Conservation (phyloP, 2,888 invertebrate species). For the Cosmia pyralina region DNA sequence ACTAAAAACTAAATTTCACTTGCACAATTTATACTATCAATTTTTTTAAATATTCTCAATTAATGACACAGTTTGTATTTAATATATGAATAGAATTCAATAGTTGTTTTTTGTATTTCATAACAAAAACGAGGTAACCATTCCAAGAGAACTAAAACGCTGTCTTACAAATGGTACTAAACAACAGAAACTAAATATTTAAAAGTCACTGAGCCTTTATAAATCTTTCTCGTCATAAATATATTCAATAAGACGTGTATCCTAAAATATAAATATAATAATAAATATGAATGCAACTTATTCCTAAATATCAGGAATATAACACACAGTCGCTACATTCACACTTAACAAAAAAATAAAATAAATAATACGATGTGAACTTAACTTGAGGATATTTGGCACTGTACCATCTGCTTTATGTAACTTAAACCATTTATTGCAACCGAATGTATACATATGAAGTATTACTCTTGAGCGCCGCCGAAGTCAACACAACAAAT, state of each 20-base stretch:
- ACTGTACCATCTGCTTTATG: conserved; percentile 86
- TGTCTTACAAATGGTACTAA: conserved; percentile 80
- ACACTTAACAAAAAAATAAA: conserved; percentile 85
- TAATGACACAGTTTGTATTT: conserved; percentile 32
- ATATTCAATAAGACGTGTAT: conserved; percentile 82
- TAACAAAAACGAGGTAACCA: conserved; percentile 71
- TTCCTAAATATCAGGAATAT: conserved; percentile 90
- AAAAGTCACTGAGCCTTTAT: conserved; percentile 88
- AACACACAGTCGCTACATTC: conserved; percentile 89
- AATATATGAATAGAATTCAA: conserved; percentile 64
- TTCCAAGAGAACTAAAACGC: conserved; percentile 84
- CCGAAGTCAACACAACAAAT: conserved; percentile 78
- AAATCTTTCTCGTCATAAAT: conserved; percentile 83
- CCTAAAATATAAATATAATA: conserved; percentile 88
- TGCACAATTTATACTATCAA: conserved; percentile 36
- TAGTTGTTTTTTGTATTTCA: conserved; percentile 56
- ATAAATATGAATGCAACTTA: conserved; percentile 90
- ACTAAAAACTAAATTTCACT: conserved; percentile 33
- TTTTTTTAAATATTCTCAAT: conserved; percentile 23
- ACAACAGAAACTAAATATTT: conserved; percentile 76
- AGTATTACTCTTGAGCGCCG: conserved; percentile 66
- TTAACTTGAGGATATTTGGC: conserved; percentile 89
- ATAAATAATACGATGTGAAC: conserved; percentile 86
- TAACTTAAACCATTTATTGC: conserved; percentile 79
- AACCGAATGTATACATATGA: conserved; percentile 73